A percentile compares a stretch with the other conserved stretches of the same genome.
Conservation (phyloP, 2,888 invertebrate genomes). For the Clepsis dumicolana region DNA sequence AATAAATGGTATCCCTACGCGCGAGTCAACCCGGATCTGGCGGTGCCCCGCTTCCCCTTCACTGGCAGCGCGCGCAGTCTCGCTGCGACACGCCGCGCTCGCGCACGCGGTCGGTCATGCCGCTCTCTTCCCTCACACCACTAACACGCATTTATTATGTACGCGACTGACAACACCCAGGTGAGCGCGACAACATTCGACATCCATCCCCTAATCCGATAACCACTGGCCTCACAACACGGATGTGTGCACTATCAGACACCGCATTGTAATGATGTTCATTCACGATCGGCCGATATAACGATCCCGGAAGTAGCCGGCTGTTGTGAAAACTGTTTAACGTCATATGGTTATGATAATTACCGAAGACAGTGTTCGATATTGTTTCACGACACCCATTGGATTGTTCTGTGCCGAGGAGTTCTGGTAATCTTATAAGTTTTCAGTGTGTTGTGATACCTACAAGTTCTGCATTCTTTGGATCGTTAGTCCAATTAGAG, state of each 20-base stretch:
- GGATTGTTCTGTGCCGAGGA: slow-evolving; percentile 43
- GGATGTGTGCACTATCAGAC: slow-evolving; percentile 56
- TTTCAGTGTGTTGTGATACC: slow-evolving; percentile 25
- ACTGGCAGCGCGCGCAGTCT: slow-evolving; percentile 76
- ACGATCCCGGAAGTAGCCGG: slow-evolving; percentile 83
- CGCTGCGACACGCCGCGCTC: slow-evolving; percentile 72
- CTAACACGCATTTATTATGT: slow-evolving; percentile 77
- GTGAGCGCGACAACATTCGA: slow-evolving; percentile 73
- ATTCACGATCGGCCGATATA: slow-evolving; percentile 76
- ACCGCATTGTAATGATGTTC: slow-evolving; percentile 75
- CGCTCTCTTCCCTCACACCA: slow-evolving; percentile 68
- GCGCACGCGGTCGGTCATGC: slow-evolving; percentile 63
- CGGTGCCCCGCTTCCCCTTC: slow-evolving; percentile 84
- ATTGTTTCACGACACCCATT: slow-evolving; percentile 49
- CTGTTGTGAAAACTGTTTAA: slow-evolving; percentile 72
- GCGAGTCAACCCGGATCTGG: slow-evolving; percentile 79
- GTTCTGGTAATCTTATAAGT: slow-evolving; percentile 26
- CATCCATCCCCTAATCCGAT: slow-evolving; percentile 50
- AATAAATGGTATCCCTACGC: slow-evolving; percentile 44
- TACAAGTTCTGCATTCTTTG: slow-evolving; percentile 34
- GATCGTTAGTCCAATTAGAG: slow-evolving; percentile 41
- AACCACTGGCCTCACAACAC: slow-evolving; percentile 53
- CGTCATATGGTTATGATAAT: slow-evolving; percentile 81
- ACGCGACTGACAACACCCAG: slow-evolving; percentile 82
- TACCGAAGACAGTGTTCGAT: slow-evolving; percentile 71